A percentile compares a stretch with the other conserved stretches of the same genome.
These are phyloP conservation scores for Diaprepes abbreviatus DNA, from an alignment of 2,888 invertebrate species.

Conservation along the genomic window DNA sequence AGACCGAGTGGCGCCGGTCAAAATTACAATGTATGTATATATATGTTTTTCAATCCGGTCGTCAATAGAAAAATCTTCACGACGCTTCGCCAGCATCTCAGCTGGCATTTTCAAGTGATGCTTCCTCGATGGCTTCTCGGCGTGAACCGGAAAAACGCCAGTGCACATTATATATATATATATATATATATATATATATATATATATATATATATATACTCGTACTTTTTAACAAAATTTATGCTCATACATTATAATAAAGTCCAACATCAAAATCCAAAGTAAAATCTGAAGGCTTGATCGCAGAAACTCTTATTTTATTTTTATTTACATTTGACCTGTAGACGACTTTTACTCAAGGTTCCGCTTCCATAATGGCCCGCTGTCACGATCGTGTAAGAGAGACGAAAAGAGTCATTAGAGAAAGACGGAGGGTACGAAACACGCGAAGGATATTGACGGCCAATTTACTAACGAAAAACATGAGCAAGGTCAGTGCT, in stretches of 20 bases:
- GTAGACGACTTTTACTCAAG: constrained; percentile 64
- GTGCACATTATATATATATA: too few species aligned
- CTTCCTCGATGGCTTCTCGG: too few species aligned
- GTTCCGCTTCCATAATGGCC: constrained; percentile 50
- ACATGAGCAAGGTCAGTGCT: constrained; percentile 51
- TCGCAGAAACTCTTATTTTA: constrained; percentile 46
- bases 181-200: too few species aligned
- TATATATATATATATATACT: not conserved
- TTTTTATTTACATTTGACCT: constrained; percentile 62
- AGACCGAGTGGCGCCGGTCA: too few species aligned
- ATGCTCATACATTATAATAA: too few species aligned
- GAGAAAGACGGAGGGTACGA: not conserved
- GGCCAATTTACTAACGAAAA: constrained; percentile 40
- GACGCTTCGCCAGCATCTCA: too few species aligned
- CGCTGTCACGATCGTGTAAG: constrained; percentile 50
- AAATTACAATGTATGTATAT: too few species aligned
- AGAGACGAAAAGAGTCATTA: constrained; percentile 41
- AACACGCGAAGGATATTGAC: constrained; percentile 18
- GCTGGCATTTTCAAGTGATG: too few species aligned
- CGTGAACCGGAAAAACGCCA: too few species aligned
- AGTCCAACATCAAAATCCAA: too few species aligned
- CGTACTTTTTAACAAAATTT: not conserved
- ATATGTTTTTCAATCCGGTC: too few species aligned
- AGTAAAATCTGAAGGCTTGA: not conserved
- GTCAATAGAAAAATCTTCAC: too few species aligned